A percentile compares a stretch with the other conserved stretches of the same genome.
Conservation (phyloP, 2,888 invertebrate genomes). For the Augochlorella aurata region DNA sequence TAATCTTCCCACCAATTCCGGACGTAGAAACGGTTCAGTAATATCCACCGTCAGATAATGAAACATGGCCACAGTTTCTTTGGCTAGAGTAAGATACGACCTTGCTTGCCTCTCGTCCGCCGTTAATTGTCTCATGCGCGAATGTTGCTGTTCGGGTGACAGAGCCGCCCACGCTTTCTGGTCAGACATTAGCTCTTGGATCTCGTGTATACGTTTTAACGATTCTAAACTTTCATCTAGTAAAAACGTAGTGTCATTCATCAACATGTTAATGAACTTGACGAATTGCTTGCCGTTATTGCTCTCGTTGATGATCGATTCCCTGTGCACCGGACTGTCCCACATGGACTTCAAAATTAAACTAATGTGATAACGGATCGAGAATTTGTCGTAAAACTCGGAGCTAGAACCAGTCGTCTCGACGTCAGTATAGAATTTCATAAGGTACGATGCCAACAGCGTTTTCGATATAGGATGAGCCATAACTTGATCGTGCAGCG, state of each 20-base stretch:
- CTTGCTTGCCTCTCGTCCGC: slow-evolving; percentile 94
- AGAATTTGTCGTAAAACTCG: slow-evolving; percentile 99
- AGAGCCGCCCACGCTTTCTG: slow-evolving; percentile 87
- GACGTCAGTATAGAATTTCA: slow-evolving; percentile 99
- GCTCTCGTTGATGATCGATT: slow-evolving; percentile 95
- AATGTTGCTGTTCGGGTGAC: slow-evolving; percentile 88
- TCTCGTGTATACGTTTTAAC: slow-evolving; percentile 92
- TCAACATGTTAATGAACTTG: slow-evolving; percentile 98
- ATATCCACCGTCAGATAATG: slow-evolving; percentile 97
- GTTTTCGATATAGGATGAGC: slow-evolving; percentile 92
- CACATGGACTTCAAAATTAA: slow-evolving; percentile 98
- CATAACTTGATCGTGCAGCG: slow-evolving; percentile 90
- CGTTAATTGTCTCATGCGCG: slow-evolving; percentile 89
- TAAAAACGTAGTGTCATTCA: slow-evolving; percentile 98
- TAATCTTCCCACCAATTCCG: slow-evolving; percentile 95
- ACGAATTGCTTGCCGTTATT: slow-evolving; percentile 96
- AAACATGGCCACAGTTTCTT: slow-evolving; percentile 99
- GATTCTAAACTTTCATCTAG: slow-evolving; percentile 97
- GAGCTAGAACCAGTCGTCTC: slow-evolving; percentile 98
- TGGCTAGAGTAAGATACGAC: slow-evolving; percentile 94
- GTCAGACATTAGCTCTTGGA: slow-evolving; percentile 92
- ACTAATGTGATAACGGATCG: slow-evolving; percentile 98
- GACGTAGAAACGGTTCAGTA: slow-evolving; percentile 95
- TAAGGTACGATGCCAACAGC: slow-evolving; percentile 92
- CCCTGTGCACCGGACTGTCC: slow-evolving; percentile 93